These are phyloP conservation scores for Chrysogorgia sp. DNA, from an alignment of 92 coral and sea anemone species.

Conservation along the genomic window DNA sequence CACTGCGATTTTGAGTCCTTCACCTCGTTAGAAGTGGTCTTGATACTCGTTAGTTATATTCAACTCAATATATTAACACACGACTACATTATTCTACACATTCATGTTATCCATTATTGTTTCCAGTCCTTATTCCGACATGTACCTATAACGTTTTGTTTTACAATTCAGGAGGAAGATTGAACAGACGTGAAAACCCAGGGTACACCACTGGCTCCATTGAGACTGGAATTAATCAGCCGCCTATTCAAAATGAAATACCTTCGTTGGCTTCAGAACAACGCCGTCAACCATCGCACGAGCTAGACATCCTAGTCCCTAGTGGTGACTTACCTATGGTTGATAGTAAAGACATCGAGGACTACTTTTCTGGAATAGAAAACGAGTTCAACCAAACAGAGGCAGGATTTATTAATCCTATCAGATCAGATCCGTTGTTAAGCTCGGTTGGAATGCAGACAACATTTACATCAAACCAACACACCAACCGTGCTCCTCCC, in stretches of 20 bases:
- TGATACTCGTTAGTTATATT: no score
- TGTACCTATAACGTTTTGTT: background rate
- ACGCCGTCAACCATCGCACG: constrained; percentile 68
- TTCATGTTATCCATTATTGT: no score
- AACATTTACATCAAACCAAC: constrained; percentile 44
- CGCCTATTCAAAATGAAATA: constrained; percentile 1
- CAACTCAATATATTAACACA: no score
- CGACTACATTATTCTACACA: no score
- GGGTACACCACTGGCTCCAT: background rate
- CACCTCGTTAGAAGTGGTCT: no score
- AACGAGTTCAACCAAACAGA: constrained; percentile 76
- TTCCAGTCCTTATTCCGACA: no score
- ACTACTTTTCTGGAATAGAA: constrained; percentile 89
- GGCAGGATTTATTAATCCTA: constrained; percentile 29
- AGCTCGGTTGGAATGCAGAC: constrained; percentile 67
- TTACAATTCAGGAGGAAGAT: constrained; percentile 6
- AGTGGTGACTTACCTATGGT: constrained; percentile 90
- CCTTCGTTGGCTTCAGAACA: constrained; percentile 43
- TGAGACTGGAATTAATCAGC: background rate
- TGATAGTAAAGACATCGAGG: constrained; percentile 95
- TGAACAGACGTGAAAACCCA: background rate
- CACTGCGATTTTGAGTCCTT: no score
- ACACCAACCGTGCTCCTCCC: constrained; percentile 46
- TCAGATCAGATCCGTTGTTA: constrained; percentile 34
- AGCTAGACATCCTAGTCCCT: constrained; percentile 75